phyloP scores from a whole-genome alignment of 2,888 invertebrate genomes.

The Heliconius aoede region DNA sequence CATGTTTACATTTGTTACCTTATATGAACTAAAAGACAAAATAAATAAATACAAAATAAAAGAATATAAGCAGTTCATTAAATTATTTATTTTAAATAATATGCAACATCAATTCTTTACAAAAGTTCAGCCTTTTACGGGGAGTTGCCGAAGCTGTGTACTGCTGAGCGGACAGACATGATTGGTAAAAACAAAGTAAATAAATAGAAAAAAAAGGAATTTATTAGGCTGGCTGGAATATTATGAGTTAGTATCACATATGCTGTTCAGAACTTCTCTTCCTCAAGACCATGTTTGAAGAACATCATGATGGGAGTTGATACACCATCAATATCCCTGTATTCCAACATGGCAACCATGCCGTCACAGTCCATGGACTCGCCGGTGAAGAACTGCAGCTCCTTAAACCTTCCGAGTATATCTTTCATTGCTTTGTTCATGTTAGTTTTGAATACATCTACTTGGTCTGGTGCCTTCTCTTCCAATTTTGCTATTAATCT shows the following conservation, averaged over 20 bases:
- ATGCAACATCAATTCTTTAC: slow-evolving; percentile 77
- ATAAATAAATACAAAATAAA: slow-evolving; percentile 4
- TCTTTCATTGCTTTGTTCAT: slow-evolving; percentile 97
- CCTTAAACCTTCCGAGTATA: slow-evolving; percentile 94
- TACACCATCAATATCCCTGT: slow-evolving; percentile 93
- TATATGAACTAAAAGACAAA: no score
- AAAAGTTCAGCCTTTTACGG: slow-evolving; percentile 82
- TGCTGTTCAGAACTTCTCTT: slow-evolving; percentile 93
- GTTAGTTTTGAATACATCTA: slow-evolving; percentile 94
- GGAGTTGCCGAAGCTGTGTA: slow-evolving; percentile 66
- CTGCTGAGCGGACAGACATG: slow-evolving; percentile 73
- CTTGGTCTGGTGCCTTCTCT: slow-evolving; percentile 92
- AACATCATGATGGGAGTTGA: slow-evolving; percentile 96
- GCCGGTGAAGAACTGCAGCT: slow-evolving; percentile 95
- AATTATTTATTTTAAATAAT: slow-evolving; percentile 61
- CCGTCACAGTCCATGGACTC: slow-evolving; percentile 97
- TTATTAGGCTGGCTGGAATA: slow-evolving; percentile 66
- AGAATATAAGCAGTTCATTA: slow-evolving; percentile 64
- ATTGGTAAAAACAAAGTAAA: slow-evolving; percentile 62
- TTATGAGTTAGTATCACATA: slow-evolving; percentile 71
- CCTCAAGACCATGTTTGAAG: slow-evolving; percentile 97
- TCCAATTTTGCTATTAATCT: slow-evolving; percentile 92
- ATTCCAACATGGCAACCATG: slow-evolving; percentile 96
- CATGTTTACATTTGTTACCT: no score
- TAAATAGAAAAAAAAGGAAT: slow-evolving; percentile 71